Evolutionary conservation across 2,888 invertebrate species (phyloP), one percentile per base, ranked within the genome.

Genomic region (Clusia tigrina): DNA sequence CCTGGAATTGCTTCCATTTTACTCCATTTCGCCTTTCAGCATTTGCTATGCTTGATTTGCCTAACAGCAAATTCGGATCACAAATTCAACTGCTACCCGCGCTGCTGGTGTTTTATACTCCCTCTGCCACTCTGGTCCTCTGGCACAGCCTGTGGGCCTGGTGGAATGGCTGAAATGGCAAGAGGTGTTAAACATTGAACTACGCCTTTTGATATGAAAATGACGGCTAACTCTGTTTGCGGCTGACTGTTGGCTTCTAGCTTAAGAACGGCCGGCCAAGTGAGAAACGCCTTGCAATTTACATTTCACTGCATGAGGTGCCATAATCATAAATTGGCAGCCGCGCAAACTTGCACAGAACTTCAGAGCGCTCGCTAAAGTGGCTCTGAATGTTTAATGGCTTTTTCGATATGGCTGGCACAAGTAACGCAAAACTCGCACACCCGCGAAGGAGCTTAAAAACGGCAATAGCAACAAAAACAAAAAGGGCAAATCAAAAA

Each of bases 311-410:
- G 76, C 74, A 74, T 64, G 75, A 78, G 78, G 77, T 78, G 78
- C 78, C 74, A 74, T 78, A 74, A 74, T 74, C 74, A 74, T 74
- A 74, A 74, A 74, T 74, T 78, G 74, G 74, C 74, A 78, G 76
- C 72, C 42, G 6, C 3, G 42, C 6, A 32, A 6, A n/a, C 42
- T 17, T 42, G 10, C 6, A 42, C 42, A 12, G 42, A 32, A 32
- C 32, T 42, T 10, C 42, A 42, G n/a, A 17, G 42, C 9, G 42
- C 42, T 42, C 42, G 6, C 6, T 17, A 42, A 42, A n/a, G 42
- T 15, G n/a, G 22, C 51, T 23, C 22, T 20, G n/a, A 18, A 20
- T 5, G 6, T 22, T 22, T 51, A n/a, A 51, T 20, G 51, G 5
- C 20, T 18, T 51, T 51, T 18, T 17, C 2, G 22, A 10, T 17